A percentile compares a stretch with the other conserved stretches of the same genome.
phyloP scores from a whole-genome alignment of 2,888 invertebrate species.

The Villa cingulata region DNA sequence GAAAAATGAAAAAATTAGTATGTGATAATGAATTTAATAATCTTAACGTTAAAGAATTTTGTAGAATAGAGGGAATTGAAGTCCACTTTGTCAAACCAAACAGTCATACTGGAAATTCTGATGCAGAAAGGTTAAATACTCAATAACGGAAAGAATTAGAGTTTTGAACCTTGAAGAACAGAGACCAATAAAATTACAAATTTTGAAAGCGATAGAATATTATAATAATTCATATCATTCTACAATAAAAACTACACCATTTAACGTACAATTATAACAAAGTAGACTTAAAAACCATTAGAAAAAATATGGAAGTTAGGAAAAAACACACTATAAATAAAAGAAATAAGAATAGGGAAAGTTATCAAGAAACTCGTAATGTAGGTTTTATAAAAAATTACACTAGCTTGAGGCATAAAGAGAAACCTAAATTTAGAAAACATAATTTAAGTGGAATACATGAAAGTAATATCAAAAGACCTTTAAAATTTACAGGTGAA shows the following conservation, averaged over 20 bases:
- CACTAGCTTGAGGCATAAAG: slow-evolving; percentile 1
- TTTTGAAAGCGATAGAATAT: too few species aligned
- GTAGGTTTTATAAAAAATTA: slow-evolving; percentile 3
- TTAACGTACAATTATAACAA: too few species aligned
- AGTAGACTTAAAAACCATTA: too few species aligned
- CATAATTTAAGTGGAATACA: neutral
- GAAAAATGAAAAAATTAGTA: neutral
- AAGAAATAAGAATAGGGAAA: neutral
- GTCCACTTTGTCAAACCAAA: neutral
- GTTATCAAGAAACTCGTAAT: neutral
- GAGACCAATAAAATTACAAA: too few species aligned
- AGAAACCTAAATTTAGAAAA: slow-evolving; percentile 1
- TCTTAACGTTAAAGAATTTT: neutral
- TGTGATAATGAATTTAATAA: neutral
- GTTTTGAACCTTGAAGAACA: neutral
- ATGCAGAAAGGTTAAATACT: slow-evolving; percentile 4
- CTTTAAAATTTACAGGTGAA: slow-evolving; percentile 2
- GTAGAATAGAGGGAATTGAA: neutral
- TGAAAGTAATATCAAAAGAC: slow-evolving; percentile 1
- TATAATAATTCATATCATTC: too few species aligned
- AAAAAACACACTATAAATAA: neutral
- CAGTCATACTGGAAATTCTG: slow-evolving; percentile 3
- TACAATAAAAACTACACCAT: too few species aligned
- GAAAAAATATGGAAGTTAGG: too few species aligned
- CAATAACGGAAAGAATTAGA: slow-evolving; percentile 1